A percentile compares a stretch with the other conserved stretches of the same genome.
These are phyloP conservation scores for Pemphigus obesinymphae DNA, from an alignment of 1,140 invertebrate genomes.

Conservation along the genomic window DNA sequence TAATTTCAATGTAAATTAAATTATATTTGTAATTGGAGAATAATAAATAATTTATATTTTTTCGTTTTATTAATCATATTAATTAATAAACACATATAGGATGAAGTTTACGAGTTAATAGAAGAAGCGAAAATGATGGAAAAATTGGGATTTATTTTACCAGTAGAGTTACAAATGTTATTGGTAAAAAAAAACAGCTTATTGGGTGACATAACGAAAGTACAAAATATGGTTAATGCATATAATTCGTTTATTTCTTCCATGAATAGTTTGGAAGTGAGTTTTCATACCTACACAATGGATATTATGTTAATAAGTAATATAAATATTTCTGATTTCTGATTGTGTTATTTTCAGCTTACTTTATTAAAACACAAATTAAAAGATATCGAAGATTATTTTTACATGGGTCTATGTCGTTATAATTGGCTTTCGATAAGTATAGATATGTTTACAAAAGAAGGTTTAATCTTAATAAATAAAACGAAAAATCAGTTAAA, in stretches of 20 bases:
- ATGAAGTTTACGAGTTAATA: background rate
- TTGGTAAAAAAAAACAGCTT: slow-evolving; percentile 16
- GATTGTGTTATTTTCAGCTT: background rate
- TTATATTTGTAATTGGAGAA: background rate
- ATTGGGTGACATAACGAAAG: background rate
- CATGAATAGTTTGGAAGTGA: background rate
- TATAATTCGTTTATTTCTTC: background rate
- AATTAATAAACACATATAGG: background rate
- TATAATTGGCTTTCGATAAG: slow-evolving; percentile 32
- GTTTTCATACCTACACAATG: no score
- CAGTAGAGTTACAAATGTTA: background rate
- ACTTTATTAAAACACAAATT: slow-evolving; percentile 15
- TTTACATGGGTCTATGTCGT: background rate
- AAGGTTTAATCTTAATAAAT: slow-evolving; percentile 13
- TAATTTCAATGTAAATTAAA: slow-evolving; percentile 10
- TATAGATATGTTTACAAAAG: background rate
- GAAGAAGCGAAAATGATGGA: slow-evolving; percentile 36
- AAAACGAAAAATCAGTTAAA: slow-evolving; percentile 3
- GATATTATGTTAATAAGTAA: no score
- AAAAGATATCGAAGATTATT: slow-evolving; percentile 18
- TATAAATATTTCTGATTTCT: no score
- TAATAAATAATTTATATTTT: background rate
- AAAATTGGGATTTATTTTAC: background rate
- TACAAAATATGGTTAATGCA: background rate
- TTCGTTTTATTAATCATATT: background rate